Conservation (phyloP, 2,113 vertebrate genomes). For the Ictalurus punctatus region DNA sequence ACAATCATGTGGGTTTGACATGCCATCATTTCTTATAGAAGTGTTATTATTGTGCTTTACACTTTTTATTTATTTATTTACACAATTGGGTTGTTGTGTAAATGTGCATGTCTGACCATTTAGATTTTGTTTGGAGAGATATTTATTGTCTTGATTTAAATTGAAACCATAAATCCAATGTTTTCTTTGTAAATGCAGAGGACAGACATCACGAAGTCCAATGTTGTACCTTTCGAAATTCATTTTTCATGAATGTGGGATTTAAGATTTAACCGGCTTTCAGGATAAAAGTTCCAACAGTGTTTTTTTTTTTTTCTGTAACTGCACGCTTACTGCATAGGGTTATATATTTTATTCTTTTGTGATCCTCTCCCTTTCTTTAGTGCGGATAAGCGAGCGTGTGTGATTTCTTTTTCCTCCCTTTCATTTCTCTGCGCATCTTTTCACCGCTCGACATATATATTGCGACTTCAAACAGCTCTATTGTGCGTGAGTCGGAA, state of each 20-base stretch:
- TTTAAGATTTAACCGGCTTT: neutral
- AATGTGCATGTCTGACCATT: neutral
- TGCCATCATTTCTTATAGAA: neutral
- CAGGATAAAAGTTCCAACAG: neutral
- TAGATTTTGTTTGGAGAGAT: neutral
- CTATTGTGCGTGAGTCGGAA: neutral
- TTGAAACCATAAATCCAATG: neutral
- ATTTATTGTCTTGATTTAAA: neutral
- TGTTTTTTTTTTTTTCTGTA: neutral
- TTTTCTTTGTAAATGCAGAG: neutral
- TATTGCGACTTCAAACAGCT: constrained; percentile 4
- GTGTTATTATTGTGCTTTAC: neutral
- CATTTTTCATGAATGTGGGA: neutral
- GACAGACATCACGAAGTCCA: neutral
- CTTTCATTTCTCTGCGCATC: constrained; percentile 18
- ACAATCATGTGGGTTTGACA: neutral
- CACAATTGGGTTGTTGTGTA: neutral
- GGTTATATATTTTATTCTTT: constrained; percentile 3
- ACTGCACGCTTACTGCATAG: constrained; percentile 6
- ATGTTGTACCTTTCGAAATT: neutral
- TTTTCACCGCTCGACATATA: neutral
- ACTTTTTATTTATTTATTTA: too few species aligned
- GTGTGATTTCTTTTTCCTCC: constrained; percentile 8
- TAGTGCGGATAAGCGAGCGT: neutral
- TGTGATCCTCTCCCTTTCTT: neutral